Conservation (phyloP, 2,797 vertebrate species). For the Huso huso region DNA sequence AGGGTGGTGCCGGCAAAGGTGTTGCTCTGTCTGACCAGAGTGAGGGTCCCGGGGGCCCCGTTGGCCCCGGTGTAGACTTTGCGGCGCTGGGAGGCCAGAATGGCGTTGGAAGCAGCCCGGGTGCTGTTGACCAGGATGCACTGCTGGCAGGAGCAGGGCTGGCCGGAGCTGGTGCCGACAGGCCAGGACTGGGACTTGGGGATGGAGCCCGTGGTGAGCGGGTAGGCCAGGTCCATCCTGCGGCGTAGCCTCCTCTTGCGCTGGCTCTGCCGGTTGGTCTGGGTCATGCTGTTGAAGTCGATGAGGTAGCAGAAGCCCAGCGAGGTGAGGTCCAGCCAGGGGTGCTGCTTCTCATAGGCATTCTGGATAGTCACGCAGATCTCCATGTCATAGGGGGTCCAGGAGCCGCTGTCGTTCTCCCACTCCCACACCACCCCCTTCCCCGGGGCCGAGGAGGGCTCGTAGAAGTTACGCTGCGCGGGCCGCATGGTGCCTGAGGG, state of each 20-base stretch:
- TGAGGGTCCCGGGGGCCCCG: slow-evolving; percentile 37
- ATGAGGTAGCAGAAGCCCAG: slow-evolving; percentile 95
- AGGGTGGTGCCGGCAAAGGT: slow-evolving; percentile 73
- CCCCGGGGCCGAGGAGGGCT: slow-evolving; percentile 87
- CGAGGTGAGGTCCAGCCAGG: slow-evolving; percentile 90
- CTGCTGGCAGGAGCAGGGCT: slow-evolving; percentile 84
- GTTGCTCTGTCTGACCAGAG: slow-evolving; percentile 73
- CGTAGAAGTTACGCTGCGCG: slow-evolving; percentile 88
- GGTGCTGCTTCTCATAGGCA: slow-evolving; percentile 95
- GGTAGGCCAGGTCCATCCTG: slow-evolving; percentile 91
- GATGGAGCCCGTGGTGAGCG: slow-evolving; percentile 89
- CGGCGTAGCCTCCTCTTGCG: slow-evolving; percentile 80
- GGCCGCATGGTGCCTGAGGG: slow-evolving; percentile 84
- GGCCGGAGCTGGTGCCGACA: slow-evolving; percentile 77
- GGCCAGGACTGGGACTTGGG: slow-evolving; percentile 96
- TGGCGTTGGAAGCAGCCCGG: slow-evolving; percentile 84
- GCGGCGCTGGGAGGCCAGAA: slow-evolving; percentile 80
- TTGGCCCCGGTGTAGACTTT: slow-evolving; percentile 56
- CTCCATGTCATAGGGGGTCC: slow-evolving; percentile 95
- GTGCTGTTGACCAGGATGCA: slow-evolving; percentile 89
- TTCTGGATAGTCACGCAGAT: slow-evolving; percentile 96
- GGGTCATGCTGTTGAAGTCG: slow-evolving; percentile 92
- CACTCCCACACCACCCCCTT: slow-evolving; percentile 96
- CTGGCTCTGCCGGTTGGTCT: slow-evolving; percentile 90
- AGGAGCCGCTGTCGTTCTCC: slow-evolving; percentile 84